These are phyloP conservation scores for Subacronicta megacephala DNA, from an alignment of 2,888 invertebrate species.

Conservation along the genomic window DNA sequence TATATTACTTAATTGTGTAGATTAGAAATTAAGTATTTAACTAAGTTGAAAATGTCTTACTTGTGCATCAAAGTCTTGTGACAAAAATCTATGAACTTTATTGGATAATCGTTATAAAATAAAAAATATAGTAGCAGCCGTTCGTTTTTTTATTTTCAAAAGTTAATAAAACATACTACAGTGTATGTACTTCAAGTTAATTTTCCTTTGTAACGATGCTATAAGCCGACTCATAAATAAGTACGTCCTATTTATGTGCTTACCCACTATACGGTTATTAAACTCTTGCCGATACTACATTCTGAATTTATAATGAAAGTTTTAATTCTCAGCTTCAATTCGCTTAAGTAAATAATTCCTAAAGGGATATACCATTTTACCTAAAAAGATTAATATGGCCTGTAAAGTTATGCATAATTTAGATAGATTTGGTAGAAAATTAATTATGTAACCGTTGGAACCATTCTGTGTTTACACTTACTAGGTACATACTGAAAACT, in stretches of 20 bases:
- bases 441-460: constrained; percentile 28
- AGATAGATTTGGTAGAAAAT: constrained; percentile 31
- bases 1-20: too few species aligned
- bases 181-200: constrained; percentile 9
- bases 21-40: too few species aligned
- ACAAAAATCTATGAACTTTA: too few species aligned
- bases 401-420: constrained; percentile 47
- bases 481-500: not conserved
- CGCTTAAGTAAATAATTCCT: constrained; percentile 56
- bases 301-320: constrained; percentile 59
- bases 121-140: too few species aligned
- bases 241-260: constrained; percentile 40
- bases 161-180: not conserved
- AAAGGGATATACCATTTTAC: constrained; percentile 45
- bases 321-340: constrained; percentile 55
- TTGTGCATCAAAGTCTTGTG: too few species aligned
- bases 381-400: constrained; percentile 57
- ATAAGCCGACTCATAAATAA: constrained; percentile 47
- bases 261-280: constrained; percentile 39
- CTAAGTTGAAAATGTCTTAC: too few species aligned
- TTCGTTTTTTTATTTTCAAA: too few species aligned
- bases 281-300: constrained; percentile 38
- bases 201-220: constrained; percentile 25
- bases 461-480: constrained; percentile 19
- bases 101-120: too few species aligned